These are phyloP conservation scores for Drosophila birchii DNA, from an alignment of 2,888 invertebrate species.

Conservation along the genomic window DNA sequence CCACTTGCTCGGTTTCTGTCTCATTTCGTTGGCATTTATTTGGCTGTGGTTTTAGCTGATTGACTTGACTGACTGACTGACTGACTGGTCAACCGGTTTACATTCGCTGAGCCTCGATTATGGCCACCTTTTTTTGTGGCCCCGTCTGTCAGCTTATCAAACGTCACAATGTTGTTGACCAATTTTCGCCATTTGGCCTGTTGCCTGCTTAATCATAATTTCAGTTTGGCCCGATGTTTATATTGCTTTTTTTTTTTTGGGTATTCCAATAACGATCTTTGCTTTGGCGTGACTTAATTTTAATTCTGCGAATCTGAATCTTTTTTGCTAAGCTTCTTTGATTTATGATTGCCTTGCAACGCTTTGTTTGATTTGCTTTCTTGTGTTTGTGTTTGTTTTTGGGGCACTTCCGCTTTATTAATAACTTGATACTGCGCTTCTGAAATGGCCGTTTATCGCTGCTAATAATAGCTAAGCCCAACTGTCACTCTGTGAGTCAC, in stretches of 20 bases:
- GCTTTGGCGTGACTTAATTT: slow-evolving; percentile 9
- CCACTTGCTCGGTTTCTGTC: slow-evolving; percentile 68
- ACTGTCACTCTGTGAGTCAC: slow-evolving; percentile 33
- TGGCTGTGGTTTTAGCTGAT: slow-evolving; percentile 58
- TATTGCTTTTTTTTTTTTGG: background rate
- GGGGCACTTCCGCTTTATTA: slow-evolving; percentile 37
- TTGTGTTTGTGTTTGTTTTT: slow-evolving; percentile 26
- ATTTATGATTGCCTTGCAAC: slow-evolving; percentile 22
- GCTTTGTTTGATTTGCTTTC: background rate
- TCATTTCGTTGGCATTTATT: slow-evolving; percentile 72
- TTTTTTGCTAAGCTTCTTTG: slow-evolving; percentile 22
- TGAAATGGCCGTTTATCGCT: slow-evolving; percentile 23
- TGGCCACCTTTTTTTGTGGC: slow-evolving; percentile 20
- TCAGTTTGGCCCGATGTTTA: slow-evolving; percentile 6
- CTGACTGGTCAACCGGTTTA: slow-evolving; percentile 60
- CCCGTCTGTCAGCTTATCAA: slow-evolving; percentile 45
- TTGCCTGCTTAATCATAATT: slow-evolving; percentile 42
- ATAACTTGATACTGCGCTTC: slow-evolving; percentile 36
- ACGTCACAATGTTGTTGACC: slow-evolving; percentile 43
- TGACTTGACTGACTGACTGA: slow-evolving; percentile 41
- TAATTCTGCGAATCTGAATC: slow-evolving; percentile 29
- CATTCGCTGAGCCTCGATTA: slow-evolving; percentile 24
- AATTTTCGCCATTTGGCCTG: slow-evolving; percentile 42
- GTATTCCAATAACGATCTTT: slow-evolving; percentile 10
- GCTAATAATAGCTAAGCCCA: slow-evolving; percentile 17